Base-by-base conservation (phyloP, 1,140 invertebrate genomes). In the Leptinotarsa texana region DNA sequence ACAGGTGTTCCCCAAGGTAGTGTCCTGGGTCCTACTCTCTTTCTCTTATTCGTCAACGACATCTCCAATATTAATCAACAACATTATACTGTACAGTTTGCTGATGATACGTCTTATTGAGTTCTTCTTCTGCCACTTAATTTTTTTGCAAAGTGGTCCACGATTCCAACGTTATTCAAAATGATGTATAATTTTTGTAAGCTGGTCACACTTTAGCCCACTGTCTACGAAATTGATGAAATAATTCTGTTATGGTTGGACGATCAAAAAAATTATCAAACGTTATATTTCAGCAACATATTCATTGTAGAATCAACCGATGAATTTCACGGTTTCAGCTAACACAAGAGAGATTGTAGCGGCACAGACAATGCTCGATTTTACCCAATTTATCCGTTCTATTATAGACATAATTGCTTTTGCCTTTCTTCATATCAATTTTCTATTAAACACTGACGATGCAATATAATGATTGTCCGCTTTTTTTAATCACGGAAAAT, bases 401-500 rank as follows among this genome's bases (percentile, higher is more conserved):
- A 71, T 71, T 71, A 71, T 71, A 33, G 21, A 71, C 13, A 51
- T 71, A 71, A 71, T 71, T 71, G 69, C 69, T 62, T 71, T 51
- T 61, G 49, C 51, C 48, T 71, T 71, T 71, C 48, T 71, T 71
- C 69, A 71, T 71, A 71, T 71, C 18, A 71, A 61, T 71, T 71
- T 71, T 51, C 69, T 71, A 71, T 27, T 68, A n/a, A 63, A 71
- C 24, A 18, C 51, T 57, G 51, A 57, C n/a, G 69, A 62, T 62
- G 11, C 49, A n/a, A 21, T 57, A 57, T 57, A 33, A 3, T 71
- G 69, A 71, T 51, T 71, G 69, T 22, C 51, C 49, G 17, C 61
- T 71, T 71, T 33, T 18, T 15, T 24, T 21, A 22, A 27, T 18
- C 21, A 57, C 51, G 51, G 51, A 57, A 17, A 57, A 57, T 57